A percentile compares a stretch with the other conserved stretches of the same genome.
These are phyloP conservation scores for Mactromeris polynyma DNA, from an alignment of 2,888 invertebrate species.

Conservation along the genomic window DNA sequence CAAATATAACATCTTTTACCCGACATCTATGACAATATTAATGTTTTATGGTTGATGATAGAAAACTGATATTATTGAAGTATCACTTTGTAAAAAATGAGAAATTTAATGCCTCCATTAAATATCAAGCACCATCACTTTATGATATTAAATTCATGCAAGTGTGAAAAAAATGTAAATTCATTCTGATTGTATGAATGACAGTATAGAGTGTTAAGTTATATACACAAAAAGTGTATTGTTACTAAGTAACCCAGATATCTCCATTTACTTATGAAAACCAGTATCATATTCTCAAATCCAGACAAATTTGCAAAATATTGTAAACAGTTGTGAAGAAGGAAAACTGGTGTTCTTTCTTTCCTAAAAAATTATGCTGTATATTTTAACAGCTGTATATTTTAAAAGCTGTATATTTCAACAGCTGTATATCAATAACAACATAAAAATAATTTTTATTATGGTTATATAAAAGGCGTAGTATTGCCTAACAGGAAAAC, in stretches of 20 bases:
- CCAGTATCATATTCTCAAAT: slow-evolving; percentile 4
- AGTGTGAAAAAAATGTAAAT: slow-evolving; percentile 13
- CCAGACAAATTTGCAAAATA: not conserved
- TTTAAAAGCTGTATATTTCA: too few species aligned
- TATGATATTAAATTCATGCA: not conserved
- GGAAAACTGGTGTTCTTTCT: not conserved
- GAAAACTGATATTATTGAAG: not conserved
- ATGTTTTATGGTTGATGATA: not conserved
- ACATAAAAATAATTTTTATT: too few species aligned
- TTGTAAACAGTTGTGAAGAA: not conserved
- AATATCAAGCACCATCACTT: not conserved
- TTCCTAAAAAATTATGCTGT: too few species aligned
- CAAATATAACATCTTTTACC: not conserved
- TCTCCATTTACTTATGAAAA: slow-evolving; percentile 15
- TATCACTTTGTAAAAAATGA: slow-evolving; percentile 6
- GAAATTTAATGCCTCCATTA: not conserved
- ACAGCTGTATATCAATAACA: too few species aligned
- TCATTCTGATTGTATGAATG: not conserved
- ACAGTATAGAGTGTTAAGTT: not conserved
- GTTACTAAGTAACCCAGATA: not conserved
- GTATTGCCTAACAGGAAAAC: too few species aligned
- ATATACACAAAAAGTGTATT: not conserved
- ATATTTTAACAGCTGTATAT: too few species aligned
- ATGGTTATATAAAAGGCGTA: too few species aligned
- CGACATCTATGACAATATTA: not conserved